A percentile compares a stretch with the other conserved stretches of the same genome.
phyloP scores from a whole-genome alignment of 2,113 vertebrate species.

The Egretta garzetta region DNA sequence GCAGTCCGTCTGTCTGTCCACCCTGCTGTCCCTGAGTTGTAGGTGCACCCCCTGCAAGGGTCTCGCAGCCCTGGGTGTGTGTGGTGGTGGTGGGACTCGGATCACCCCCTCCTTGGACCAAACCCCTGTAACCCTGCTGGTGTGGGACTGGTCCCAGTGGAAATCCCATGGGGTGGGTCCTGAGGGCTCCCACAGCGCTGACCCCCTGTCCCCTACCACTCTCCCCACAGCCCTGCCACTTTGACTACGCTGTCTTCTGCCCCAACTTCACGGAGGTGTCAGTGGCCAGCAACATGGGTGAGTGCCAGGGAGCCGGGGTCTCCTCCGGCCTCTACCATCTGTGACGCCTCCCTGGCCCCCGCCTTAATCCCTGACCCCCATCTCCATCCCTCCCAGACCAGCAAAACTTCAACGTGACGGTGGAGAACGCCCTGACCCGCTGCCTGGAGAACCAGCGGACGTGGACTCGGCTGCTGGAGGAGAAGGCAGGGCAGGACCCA shows the following conservation, averaged over 20 bases:
- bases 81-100: background rate
- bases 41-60: background rate
- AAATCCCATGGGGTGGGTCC: background rate
- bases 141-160: background rate
- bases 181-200: background rate
- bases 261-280: slow-evolving; percentile 89
- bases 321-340: background rate
- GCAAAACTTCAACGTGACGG: slow-evolving; percentile 90
- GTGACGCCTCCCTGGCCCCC: accelerated
- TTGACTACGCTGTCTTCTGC: slow-evolving; percentile 94
- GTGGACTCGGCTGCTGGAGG: slow-evolving; percentile 80
- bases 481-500: slow-evolving; percentile 10
- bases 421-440: slow-evolving; percentile 89
- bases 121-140: accelerated
- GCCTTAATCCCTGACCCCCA: background rate
- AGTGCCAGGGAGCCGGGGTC: background rate
- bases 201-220: background rate
- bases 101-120: background rate
- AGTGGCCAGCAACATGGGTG: slow-evolving; percentile 78
- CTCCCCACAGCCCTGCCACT: slow-evolving; percentile 83
- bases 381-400: slow-evolving; percentile 78
- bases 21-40: background rate
- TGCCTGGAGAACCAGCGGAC: slow-evolving; percentile 89
- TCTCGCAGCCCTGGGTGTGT: background rate
- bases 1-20: background rate